Conservation (phyloP, 30 jellyfish, hydroid and myxozoan genomes). For the Aurelia aurita complex sp. Pacific region DNA sequence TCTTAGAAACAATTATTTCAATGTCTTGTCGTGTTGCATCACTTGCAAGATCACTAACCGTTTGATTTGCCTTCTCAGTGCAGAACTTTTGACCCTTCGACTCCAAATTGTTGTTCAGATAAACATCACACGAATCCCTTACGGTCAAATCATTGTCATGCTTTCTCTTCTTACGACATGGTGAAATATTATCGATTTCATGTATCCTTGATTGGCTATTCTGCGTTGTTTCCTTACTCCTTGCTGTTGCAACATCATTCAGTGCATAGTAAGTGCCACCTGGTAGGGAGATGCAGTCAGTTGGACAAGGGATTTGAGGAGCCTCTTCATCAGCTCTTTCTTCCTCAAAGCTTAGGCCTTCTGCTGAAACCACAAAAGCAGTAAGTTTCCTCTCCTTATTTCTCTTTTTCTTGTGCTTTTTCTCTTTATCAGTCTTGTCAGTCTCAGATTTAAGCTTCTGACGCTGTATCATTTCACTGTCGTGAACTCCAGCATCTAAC, state of each 20-base stretch:
- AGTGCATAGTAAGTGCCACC: no score
- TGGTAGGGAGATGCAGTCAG: no score
- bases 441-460: not conserved
- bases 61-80: no score
- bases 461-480: no score
- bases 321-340: not conserved
- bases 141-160: not conserved
- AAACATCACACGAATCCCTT: no score
- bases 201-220: not conserved
- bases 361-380: no score
- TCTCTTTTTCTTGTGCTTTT: not conserved
- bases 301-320: no score
- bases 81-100: no score
- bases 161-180: not conserved
- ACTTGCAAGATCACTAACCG: not conserved
- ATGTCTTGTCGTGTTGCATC: not conserved
- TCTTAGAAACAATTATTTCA: not conserved
- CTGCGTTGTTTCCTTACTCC: not conserved
- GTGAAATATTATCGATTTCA: not conserved
- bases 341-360: not conserved
- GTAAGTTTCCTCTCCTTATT: not conserved
- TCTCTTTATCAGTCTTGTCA: not conserved
- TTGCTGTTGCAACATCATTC: not conserved
- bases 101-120: no score
- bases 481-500: no score